phyloP scores from a whole-genome alignment of 2,797 vertebrate genomes.

The Onychomys arenicola region DNA sequence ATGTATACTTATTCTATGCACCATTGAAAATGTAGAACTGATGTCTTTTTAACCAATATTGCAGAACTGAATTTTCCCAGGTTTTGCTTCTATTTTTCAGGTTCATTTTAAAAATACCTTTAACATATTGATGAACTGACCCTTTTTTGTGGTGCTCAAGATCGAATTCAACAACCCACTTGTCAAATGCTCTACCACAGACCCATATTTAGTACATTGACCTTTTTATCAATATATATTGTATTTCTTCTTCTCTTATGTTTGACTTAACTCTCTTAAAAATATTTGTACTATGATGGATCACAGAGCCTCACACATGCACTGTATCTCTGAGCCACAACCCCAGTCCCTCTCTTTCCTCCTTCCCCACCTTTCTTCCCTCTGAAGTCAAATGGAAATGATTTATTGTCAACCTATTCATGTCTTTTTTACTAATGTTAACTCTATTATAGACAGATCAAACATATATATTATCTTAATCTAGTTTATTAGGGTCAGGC shows the following conservation, averaged over 20 bases:
- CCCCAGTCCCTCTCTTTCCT: background rate
- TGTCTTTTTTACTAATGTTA: background rate
- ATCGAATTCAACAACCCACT: background rate
- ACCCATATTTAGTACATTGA: background rate
- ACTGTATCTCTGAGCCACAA: background rate
- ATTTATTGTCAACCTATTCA: slow-evolving; percentile 42
- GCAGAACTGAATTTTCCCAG: background rate
- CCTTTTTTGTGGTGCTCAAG: background rate
- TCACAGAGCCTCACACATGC: background rate
- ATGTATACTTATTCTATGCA: background rate
- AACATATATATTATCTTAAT: background rate
- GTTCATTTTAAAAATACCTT: background rate
- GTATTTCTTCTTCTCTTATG: background rate
- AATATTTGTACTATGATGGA: background rate
- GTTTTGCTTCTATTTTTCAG: slow-evolving; percentile 14
- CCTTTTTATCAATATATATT: background rate
- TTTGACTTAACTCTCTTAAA: background rate
- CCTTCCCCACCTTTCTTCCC: background rate
- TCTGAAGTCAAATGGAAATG: background rate
- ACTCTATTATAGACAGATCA: slow-evolving; percentile 10
- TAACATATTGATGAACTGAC: background rate
- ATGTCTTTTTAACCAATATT: background rate
- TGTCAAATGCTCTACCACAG: background rate
- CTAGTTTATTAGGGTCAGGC: background rate
- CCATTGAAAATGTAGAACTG: background rate